Evolutionary conservation across 2,888 invertebrate species (phyloP), one percentile per base, ranked within the genome.

Genomic region (Erebia palarica): DNA sequence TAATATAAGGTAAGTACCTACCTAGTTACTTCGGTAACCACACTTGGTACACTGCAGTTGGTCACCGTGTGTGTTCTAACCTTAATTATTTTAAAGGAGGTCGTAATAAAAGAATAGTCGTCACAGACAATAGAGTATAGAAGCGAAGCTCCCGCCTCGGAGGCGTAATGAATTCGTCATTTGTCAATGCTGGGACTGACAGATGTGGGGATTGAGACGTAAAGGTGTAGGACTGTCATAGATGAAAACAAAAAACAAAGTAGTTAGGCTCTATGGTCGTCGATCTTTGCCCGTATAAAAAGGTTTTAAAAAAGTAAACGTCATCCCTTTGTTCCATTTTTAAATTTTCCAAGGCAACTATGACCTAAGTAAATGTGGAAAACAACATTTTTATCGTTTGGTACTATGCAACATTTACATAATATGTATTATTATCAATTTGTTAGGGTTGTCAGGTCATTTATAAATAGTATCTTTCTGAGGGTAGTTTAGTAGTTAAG

Each of bases 151-250:
- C 78, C 78, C 78, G 78, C 78, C 78, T 78, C 75, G 76, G 74
- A 73, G 74, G 76, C 77, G 79, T 84, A 86, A 86, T 85, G 82
- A 80, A 83, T 81, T 80, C 80, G 79, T 86, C 81, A 82, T 84
- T 84, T 85, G 84, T 84, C 84, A 84, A 79, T 76, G 72, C 70
- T 73, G 64, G 70, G 74, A 71, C 72, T 71, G 76, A 72, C 74
- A 73, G 73, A 68, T 74, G 71, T 66, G 69, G 66, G 72, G 73
- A 76, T 74, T 69, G 72, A 73, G 72, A 66, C 70, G 49, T 65
- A 21, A 44, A 21, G 63, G 53, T 42, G 18, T 55, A 57, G 27
- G 66, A 36, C 21, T 9, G 8, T 64, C n/a, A 13, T 36, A 36
- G 36, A 65, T 53, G 9, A 53, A 60, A 63, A 63, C 63, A 58